Conservation (phyloP, 1,140 invertebrate species). For the Delia radicum region DNA sequence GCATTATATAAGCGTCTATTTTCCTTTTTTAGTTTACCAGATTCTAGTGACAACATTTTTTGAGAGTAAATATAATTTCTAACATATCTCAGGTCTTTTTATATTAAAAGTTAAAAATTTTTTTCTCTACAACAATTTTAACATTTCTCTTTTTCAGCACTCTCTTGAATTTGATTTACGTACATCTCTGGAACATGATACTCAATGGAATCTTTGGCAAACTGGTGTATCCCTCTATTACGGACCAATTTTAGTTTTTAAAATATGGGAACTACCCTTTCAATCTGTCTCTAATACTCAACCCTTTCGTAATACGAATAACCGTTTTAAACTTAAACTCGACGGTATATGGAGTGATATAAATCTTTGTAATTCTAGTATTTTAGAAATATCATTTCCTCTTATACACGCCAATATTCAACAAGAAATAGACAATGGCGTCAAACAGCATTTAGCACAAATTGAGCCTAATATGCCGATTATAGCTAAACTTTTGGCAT, state of each 20-base stretch:
- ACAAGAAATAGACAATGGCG: slow-evolving; percentile 37
- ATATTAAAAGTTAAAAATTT: background rate
- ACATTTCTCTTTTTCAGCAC: slow-evolving; percentile 33
- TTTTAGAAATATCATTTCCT: slow-evolving; percentile 87
- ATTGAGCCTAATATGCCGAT: slow-evolving; percentile 73
- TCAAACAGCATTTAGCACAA: slow-evolving; percentile 39
- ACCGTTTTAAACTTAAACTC: slow-evolving; percentile 72
- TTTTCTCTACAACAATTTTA: background rate
- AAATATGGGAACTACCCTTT: slow-evolving; percentile 79
- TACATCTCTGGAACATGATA: slow-evolving; percentile 44
- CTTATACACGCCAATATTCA: slow-evolving; percentile 43
- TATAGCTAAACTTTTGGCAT: slow-evolving; percentile 81
- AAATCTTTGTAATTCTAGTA: slow-evolving; percentile 77
- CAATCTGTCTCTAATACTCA: slow-evolving; percentile 61
- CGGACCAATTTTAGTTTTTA: slow-evolving; percentile 76
- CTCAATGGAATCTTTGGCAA: slow-evolving; percentile 92
- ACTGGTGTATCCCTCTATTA: slow-evolving; percentile 87
- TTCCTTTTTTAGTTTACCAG: too few relatives aligned
- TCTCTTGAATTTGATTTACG: slow-evolving; percentile 48
- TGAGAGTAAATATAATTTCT: too few relatives aligned
- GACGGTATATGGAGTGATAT: slow-evolving; percentile 84
- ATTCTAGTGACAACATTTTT: too few relatives aligned
- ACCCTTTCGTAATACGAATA: slow-evolving; percentile 54
- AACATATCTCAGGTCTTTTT: too few relatives aligned
- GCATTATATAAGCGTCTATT: too few relatives aligned